Evolutionary conservation across 2,888 invertebrate genomes (phyloP).

Genomic region (Drosophila sordidapex): DNA sequence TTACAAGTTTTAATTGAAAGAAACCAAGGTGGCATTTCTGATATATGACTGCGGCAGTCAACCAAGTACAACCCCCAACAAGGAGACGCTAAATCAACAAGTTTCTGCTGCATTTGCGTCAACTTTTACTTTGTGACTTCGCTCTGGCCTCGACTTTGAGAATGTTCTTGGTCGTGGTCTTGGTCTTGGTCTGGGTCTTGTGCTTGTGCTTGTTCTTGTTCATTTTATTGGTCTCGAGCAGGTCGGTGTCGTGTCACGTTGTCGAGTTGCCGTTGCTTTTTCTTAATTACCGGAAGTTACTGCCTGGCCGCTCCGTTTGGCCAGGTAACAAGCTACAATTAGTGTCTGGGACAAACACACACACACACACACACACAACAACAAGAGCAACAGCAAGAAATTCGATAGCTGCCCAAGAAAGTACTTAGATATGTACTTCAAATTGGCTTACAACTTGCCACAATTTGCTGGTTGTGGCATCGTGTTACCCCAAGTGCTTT

Average conservation of each 20-base stretch:
- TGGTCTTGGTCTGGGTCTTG: neutral
- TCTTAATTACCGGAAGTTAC: slow-evolving; percentile 75
- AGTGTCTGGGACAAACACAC: slow-evolving; percentile 69
- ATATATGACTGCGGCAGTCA: slow-evolving; percentile 58
- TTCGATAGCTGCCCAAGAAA: slow-evolving; percentile 48
- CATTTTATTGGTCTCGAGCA: neutral
- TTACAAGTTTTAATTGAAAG: slow-evolving; percentile 76
- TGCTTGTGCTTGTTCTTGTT: neutral
- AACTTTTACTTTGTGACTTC: slow-evolving; percentile 12
- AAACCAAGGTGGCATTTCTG: slow-evolving; percentile 54
- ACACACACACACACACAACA: slow-evolving; percentile 9
- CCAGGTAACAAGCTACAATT: slow-evolving; percentile 69
- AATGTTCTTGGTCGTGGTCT: slow-evolving; percentile 10
- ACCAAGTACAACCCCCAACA: neutral
- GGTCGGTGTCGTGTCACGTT: slow-evolving; percentile 46
- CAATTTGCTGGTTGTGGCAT: slow-evolving; percentile 28
- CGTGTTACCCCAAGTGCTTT: slow-evolving; percentile 39
- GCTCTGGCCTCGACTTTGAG: slow-evolving; percentile 2
- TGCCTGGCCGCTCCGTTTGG: slow-evolving; percentile 17
- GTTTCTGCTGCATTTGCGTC: slow-evolving; percentile 37
- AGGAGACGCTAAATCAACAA: slow-evolving; percentile 51
- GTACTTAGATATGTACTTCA: slow-evolving; percentile 51
- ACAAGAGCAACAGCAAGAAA: slow-evolving; percentile 21
- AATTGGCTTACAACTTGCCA: slow-evolving; percentile 56
- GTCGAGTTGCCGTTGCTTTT: slow-evolving; percentile 20